These are phyloP conservation scores for Astreopora myriophthalma DNA, from an alignment of 64 coral and sea anemone genomes.

Conservation along the genomic window DNA sequence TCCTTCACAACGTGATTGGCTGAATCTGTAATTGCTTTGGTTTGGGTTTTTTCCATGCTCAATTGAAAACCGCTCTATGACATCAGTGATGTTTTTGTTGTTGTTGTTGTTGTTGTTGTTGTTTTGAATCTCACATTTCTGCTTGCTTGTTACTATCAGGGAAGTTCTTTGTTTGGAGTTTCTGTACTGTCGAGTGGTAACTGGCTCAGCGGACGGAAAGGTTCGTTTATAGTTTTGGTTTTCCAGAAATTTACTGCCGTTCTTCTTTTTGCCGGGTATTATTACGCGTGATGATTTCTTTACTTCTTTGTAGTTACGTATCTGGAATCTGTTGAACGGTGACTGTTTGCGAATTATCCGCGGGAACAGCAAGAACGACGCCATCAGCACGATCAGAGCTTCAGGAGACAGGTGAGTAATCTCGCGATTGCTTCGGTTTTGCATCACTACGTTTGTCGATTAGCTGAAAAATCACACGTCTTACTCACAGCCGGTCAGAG, in stretches of 20 bases:
- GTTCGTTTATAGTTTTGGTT: conserved; percentile 48
- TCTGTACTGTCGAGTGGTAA: conserved; percentile 91
- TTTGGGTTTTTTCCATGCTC: too few relatives aligned
- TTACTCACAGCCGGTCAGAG: too few relatives aligned
- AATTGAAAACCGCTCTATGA: too few relatives aligned
- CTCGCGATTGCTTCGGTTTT: too few relatives aligned
- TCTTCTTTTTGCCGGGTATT: not conserved
- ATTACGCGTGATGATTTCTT: not conserved
- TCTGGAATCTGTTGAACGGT: conserved; percentile 96
- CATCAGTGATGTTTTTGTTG: too few relatives aligned
- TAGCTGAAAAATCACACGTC: too few relatives aligned
- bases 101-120: too few relatives aligned
- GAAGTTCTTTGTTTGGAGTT: conserved; percentile 93
- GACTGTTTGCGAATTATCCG: conserved; percentile 94
- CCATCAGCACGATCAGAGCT: conserved; percentile 73
- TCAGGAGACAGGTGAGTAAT: conserved; percentile 76
- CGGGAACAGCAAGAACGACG: conserved; percentile 95
- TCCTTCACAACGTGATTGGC: too few relatives aligned
- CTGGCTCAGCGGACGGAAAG: conserved; percentile 98
- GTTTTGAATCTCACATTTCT: too few relatives aligned
- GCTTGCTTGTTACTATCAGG: conserved; percentile 48
- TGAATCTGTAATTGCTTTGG: too few relatives aligned
- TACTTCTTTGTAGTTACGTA: conserved; percentile 62
- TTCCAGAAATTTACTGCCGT: not conserved
- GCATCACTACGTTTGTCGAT: too few relatives aligned